Conservation (phyloP, 2,797 vertebrate genomes). For the Anguilla megastoma region DNA sequence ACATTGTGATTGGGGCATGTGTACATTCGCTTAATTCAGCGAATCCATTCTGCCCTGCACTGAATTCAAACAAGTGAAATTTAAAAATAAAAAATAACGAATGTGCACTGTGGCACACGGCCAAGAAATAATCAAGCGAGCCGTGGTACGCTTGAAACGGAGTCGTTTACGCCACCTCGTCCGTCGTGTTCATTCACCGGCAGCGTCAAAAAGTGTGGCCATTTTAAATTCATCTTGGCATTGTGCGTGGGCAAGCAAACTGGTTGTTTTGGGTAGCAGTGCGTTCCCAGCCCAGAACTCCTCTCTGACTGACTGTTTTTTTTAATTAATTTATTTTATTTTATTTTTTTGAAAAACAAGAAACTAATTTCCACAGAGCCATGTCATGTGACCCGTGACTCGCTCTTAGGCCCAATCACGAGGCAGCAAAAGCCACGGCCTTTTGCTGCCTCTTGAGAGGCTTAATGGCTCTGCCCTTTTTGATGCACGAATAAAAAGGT, state of each 20-base stretch:
- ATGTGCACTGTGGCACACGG: not conserved
- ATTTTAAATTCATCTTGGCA: slow-evolving; percentile 18
- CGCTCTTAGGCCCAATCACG: not conserved
- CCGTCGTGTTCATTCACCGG: not conserved
- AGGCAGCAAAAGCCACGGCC: not conserved
- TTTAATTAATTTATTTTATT: no score
- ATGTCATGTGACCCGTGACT: not conserved
- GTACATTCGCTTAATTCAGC: not conserved
- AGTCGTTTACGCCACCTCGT: not conserved
- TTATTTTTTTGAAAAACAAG: not conserved
- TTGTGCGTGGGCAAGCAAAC: not conserved
- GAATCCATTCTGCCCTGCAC: not conserved
- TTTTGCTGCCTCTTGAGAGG: slow-evolving; percentile 12
- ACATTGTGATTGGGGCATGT: not conserved
- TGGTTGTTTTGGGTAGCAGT: slow-evolving; percentile 28
- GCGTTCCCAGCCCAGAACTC: slow-evolving; percentile 31
- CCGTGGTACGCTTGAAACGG: not conserved
- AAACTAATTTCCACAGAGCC: slow-evolving; percentile 1
- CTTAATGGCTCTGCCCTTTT: slow-evolving; percentile 30
- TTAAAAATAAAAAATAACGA: not conserved
- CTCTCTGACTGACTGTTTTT: not conserved
- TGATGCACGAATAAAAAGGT: slow-evolving; percentile 13
- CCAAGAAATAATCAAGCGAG: not conserved
- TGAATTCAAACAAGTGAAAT: not conserved
- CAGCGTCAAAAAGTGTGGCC: not conserved